Percentiles rank a stretch among this genome's conserved stretches.
These are phyloP conservation scores for Calameuta idolon DNA, from an alignment of 2,888 invertebrate species.

Conservation along the genomic window DNA sequence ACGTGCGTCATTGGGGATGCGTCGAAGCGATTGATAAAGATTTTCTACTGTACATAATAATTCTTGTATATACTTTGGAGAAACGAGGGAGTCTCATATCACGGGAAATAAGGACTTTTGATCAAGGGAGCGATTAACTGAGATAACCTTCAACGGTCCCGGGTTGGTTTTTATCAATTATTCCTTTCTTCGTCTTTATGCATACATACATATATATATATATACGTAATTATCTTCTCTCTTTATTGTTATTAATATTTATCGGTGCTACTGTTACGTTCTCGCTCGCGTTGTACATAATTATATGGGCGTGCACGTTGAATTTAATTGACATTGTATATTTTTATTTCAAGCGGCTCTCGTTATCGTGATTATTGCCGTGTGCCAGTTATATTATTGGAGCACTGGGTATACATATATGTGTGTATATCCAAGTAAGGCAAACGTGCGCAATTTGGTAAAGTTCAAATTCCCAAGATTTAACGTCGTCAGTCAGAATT, in stretches of 20 bases:
- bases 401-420: not conserved
- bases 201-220: not conserved
- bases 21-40: not conserved
- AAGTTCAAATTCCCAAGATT: not conserved
- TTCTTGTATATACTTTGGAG: not conserved
- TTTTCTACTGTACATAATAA: not conserved
- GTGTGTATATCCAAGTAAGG: not conserved
- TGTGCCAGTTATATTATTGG: not conserved
- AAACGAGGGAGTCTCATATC: not conserved
- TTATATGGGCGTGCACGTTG: not conserved
- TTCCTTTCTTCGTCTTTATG: not conserved
- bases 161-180: not conserved
- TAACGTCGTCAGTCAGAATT: not conserved
- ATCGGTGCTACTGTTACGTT: not conserved
- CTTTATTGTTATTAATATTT: not conserved
- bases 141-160: not conserved
- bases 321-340: not conserved
- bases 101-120: not conserved
- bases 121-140: not conserved
- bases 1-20: not conserved
- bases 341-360: not conserved
- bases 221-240: not conserved
- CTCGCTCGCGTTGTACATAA: not conserved
- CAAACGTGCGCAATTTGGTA: not conserved
- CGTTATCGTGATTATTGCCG: not conserved